These are phyloP conservation scores for Condylura cristata DNA, from an alignment of 2,113 vertebrate species.

Conservation along the genomic window DNA sequence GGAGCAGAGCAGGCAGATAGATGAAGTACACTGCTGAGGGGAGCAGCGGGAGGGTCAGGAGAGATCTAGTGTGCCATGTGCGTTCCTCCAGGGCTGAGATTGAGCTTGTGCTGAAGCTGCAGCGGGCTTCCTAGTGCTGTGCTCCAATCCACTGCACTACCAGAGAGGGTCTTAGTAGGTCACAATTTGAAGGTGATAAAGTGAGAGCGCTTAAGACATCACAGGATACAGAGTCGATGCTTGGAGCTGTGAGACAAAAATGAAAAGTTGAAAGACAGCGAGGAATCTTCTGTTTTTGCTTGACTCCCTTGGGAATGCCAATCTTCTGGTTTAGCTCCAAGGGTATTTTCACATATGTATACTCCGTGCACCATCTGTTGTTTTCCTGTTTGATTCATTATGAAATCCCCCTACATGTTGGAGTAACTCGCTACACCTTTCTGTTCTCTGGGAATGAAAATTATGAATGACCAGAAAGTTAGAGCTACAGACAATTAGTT, in stretches of 20 bases:
- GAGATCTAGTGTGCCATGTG: too few relatives aligned
- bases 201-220: not conserved
- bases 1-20: too few relatives aligned
- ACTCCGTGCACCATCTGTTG: conserved; percentile 63
- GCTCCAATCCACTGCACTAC: too few relatives aligned
- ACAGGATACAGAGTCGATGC: not conserved
- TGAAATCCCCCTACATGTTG: not conserved
- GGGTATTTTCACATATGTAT: conserved; percentile 62
- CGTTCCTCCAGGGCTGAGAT: too few relatives aligned
- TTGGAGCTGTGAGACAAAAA: not conserved
- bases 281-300: not conserved
- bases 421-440: conserved; percentile 1
- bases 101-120: too few relatives aligned
- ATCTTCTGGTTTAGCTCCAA: conserved; percentile 63
- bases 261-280: not conserved
- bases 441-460: not conserved
- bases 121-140: too few relatives aligned
- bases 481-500: not conserved
- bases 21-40: too few relatives aligned
- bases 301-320: not conserved
- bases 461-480: not conserved
- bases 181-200: not conserved
- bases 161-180: too few relatives aligned
- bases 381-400: conserved; percentile 66
- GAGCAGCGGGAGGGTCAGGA: too few relatives aligned